A percentile compares a stretch with the other conserved stretches of the same genome.
Evolutionary conservation across 2,888 invertebrate species (phyloP).

Genomic region (Chesias legatella): DNA sequence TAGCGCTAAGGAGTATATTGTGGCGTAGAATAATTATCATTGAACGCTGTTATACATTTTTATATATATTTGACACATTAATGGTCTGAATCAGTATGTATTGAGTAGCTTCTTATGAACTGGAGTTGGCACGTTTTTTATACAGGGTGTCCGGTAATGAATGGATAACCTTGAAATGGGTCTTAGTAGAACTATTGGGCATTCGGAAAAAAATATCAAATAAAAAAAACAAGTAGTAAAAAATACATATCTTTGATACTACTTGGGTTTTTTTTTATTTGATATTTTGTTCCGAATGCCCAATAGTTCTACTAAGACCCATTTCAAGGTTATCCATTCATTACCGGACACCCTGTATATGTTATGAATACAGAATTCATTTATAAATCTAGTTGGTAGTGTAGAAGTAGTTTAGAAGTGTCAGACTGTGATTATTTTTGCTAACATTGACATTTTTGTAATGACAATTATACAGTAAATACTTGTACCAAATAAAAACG

Average conservation of each 20-base stretch:
- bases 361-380: slow-evolving; percentile 26
- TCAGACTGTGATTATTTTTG: slow-evolving; percentile 80
- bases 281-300: too few species aligned
- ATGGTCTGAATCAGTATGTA: slow-evolving; percentile 9
- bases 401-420: slow-evolving; percentile 59
- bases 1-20: too few species aligned
- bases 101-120: slow-evolving; percentile 7
- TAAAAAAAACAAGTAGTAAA: too few species aligned
- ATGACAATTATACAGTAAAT: slow-evolving; percentile 76
- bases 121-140: slow-evolving; percentile 24
- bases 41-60: slow-evolving; percentile 4
- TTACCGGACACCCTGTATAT: too few species aligned
- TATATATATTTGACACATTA: slow-evolving; percentile 15
- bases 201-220: too few species aligned
- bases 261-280: too few species aligned
- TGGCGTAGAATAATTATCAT: slow-evolving; percentile 18
- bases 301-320: too few species aligned
- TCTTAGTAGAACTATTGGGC: too few species aligned
- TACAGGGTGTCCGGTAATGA: too few species aligned
- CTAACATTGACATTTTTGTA: slow-evolving; percentile 80
- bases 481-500: slow-evolving; percentile 65
- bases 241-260: too few species aligned
- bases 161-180: too few species aligned
- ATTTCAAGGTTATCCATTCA: too few species aligned
- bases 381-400: slow-evolving; percentile 22